Conservation (phyloP, 2,113 vertebrate genomes). For the Hyperoodon ampullatus region DNA sequence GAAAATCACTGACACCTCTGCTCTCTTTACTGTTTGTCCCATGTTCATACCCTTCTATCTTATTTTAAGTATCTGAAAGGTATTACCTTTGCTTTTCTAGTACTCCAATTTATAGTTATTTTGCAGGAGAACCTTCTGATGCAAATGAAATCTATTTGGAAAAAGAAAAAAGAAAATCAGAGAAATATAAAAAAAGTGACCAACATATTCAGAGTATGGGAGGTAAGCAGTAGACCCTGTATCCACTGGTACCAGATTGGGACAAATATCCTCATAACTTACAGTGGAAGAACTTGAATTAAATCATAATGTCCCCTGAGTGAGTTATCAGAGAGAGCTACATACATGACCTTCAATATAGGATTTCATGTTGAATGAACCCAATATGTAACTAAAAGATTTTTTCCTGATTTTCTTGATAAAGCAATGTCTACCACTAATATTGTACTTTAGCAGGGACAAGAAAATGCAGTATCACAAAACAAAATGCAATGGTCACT, state of each 20-base stretch:
- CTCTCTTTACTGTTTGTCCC: neutral
- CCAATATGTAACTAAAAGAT: neutral
- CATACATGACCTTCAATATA: neutral
- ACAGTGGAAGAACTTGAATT: neutral
- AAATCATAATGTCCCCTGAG: neutral
- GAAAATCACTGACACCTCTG: neutral
- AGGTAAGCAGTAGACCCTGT: neutral
- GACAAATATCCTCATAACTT: neutral
- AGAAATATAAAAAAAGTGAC: neutral
- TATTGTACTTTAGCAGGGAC: neutral
- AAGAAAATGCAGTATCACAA: neutral
- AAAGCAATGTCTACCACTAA: neutral
- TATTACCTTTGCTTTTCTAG: neutral
- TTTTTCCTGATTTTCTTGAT: neutral
- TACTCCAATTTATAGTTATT: neutral
- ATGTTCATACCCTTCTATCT: neutral
- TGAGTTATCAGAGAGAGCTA: neutral
- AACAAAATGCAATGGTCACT: neutral
- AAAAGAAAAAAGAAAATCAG: conserved; percentile 13
- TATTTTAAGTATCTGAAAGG: neutral
- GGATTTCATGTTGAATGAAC: neutral
- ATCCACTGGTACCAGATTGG: neutral
- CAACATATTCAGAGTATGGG: neutral
- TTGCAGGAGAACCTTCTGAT: neutral
- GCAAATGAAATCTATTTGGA: conserved; percentile 26